Base-by-base conservation (phyloP, 2,797 vertebrate species). In the Gymnopithys bicolor region DNA sequence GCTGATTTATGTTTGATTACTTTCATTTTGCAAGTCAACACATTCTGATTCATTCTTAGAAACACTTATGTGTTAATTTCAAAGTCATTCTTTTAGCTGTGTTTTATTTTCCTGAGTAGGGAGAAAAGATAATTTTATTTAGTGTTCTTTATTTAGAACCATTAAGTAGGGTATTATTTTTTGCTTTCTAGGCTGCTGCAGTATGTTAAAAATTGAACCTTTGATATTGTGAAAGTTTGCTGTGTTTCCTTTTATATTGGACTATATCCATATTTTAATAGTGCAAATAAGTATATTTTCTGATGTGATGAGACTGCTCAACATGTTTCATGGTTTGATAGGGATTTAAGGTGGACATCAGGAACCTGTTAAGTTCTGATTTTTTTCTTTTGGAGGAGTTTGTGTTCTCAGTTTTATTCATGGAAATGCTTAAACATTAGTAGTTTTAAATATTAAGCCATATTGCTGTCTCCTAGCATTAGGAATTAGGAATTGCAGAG, bases 21-120 rank as follows among this genome's bases (percentile, higher is more conserved):
- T 97, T 89, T 77, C 59, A 67, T 91, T 86, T 66, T 89, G 84
- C 82, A 62, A 92, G 51, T 88, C 89, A 85, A 39, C 73, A 62
- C 81, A 43, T 94, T 89, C 81, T 62, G 70, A 71, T 73, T 91
- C 19, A 52, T 91, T 68, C 58, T 82, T 83, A 52, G 22, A 62
- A 74, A 33, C 58, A 51, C 39, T 78, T 66, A 11, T 2, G 14
- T 84, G 32, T 58, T 90, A 52, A 90, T 93, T 88, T 84, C 45
- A 73, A 45, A 79, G 58, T 75, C 2, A 3, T 64, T 93, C 27
- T 92, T 89, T 80, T 89, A 66, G 41, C 37, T 53, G 11, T 60
- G 55, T 32, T 24, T 92, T 89, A 23, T 49, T 94, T 93, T 95
- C 74, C 48, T 39, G 23, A 52, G 55, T 52, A 73, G 69, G 62